Percentiles rank a stretch among this genome's conserved stretches.
Conservation (phyloP, 2,113 vertebrate species). For the Zosterops lateralis region DNA sequence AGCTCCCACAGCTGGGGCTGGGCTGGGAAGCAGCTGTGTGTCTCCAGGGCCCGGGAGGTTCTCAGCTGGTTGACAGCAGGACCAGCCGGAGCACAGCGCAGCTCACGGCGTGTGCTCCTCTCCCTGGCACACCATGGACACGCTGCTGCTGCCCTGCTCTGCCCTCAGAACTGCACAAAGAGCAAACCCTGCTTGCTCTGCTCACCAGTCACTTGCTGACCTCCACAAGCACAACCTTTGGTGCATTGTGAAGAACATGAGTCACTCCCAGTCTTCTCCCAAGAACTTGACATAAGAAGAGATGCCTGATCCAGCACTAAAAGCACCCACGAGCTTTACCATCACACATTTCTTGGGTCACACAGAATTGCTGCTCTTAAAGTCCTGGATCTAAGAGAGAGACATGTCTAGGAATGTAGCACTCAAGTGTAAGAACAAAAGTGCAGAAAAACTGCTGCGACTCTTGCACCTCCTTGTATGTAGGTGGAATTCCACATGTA, state of each 20-base stretch:
- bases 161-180: neutral
- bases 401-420: neutral
- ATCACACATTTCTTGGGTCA: neutral
- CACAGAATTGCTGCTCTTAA: neutral
- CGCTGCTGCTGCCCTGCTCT: rapidly evolving
- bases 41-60: neutral
- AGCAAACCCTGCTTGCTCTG: neutral
- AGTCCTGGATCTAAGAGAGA: neutral
- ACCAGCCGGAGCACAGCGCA: rapidly evolving
- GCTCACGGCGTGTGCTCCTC: rapidly evolving
- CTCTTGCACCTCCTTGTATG: neutral
- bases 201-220: neutral
- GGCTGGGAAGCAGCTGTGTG: neutral
- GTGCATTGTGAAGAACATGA: neutral
- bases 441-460: neutral
- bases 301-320: neutral
- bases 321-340: neutral
- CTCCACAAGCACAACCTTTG: neutral
- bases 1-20: neutral
- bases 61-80: neutral
- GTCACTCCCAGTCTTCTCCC: neutral
- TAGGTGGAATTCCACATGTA: neutral
- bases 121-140: neutral
- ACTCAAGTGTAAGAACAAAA: neutral
- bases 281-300: neutral